Percentiles rank a stretch among this genome's conserved stretches.
Conservation (phyloP, 37 sponge, comb jelly and placozoan genomes). For the Haliclona indistincta region DNA sequence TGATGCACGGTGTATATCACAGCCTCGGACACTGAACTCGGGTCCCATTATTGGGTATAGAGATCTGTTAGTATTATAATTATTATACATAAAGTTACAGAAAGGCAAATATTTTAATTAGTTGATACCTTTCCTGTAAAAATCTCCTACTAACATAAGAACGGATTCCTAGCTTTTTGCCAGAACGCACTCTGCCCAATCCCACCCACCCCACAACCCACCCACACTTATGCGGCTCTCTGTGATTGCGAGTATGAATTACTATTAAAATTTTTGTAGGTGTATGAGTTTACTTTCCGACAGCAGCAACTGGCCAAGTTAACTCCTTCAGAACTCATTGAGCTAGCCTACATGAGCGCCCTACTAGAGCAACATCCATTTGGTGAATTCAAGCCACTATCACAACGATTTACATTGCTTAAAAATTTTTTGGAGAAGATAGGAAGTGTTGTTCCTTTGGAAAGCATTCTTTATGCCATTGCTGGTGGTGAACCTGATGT, state of each 20-base stretch:
- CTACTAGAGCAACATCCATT: conserved; percentile 6
- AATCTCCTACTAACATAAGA: too few species aligned
- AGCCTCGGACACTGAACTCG: too few species aligned
- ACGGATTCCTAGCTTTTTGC: not conserved
- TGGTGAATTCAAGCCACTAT: not conserved
- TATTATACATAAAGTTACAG: too few species aligned
- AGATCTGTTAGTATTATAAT: too few species aligned
- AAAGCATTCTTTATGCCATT: not conserved
- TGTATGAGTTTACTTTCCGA: not conserved
- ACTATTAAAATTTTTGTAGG: not conserved
- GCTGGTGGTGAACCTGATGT: not conserved
- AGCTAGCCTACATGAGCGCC: not conserved
- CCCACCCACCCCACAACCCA: too few species aligned
- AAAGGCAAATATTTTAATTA: too few species aligned
- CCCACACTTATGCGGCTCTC: too few species aligned
- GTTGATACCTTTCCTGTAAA: too few species aligned
- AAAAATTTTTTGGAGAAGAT: conserved; percentile 12
- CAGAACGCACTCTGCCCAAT: too few species aligned
- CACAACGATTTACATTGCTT: not conserved
- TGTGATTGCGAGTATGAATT: too few species aligned
- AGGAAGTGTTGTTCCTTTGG: conserved; percentile 18
- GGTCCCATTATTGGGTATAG: too few species aligned
- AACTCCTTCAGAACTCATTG: conserved; percentile 14
- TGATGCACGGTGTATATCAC: too few species aligned
- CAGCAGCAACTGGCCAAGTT: conserved; percentile 17